phyloP scores from a whole-genome alignment of 2,113 vertebrate species.

The Hypomesus transpacificus region DNA sequence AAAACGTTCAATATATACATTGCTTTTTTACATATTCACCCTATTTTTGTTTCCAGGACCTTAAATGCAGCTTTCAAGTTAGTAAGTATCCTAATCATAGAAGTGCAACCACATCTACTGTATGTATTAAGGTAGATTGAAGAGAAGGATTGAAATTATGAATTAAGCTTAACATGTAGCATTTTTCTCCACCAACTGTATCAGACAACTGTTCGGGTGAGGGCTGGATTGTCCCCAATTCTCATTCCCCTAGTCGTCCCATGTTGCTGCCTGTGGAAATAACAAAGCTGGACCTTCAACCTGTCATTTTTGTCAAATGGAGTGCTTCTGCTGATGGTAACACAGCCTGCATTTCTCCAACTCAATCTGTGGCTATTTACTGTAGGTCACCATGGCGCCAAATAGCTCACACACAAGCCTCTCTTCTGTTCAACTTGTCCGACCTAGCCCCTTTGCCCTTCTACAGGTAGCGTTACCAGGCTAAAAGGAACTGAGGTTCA shows the following conservation, averaged over 20 bases:
- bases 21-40: neutral
- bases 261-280: conserved; percentile 9
- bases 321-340: conserved; percentile 49
- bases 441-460: neutral
- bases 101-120: neutral
- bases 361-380: neutral
- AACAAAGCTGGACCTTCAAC: conserved; percentile 14
- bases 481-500: conserved; percentile 51
- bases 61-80: conserved; percentile 41
- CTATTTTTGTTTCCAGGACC: conserved; percentile 22
- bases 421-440: neutral
- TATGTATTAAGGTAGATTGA: neutral
- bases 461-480: conserved; percentile 21
- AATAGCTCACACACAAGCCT: neutral
- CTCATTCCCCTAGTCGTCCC: conserved; percentile 5
- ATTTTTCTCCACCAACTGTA: neutral
- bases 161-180: neutral
- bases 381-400: neutral
- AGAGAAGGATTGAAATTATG: neutral
- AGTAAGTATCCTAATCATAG: conserved; percentile 50
- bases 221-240: neutral
- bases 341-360: neutral
- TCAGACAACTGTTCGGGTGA: conserved; percentile 58
- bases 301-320: conserved; percentile 55
- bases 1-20: neutral